A percentile compares a stretch with the other conserved stretches of the same genome.
phyloP scores from a whole-genome alignment of 2,888 invertebrate genomes.

The Deilephila porcellus region DNA sequence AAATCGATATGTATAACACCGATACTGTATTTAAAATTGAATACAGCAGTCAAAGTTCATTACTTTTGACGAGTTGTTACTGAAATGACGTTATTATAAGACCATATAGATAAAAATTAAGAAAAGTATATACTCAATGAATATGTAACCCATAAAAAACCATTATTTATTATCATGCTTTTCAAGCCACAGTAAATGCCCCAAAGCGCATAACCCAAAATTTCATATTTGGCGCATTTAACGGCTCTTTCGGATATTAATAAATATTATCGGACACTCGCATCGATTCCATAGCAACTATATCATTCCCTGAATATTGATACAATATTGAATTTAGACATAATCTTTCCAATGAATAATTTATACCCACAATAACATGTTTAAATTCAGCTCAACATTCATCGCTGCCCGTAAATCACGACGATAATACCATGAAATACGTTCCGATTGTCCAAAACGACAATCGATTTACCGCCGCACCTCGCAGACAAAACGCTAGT shows the following conservation, averaged over 20 bases:
- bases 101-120: no score
- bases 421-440: constrained; percentile 15
- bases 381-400: background rate
- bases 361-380: background rate
- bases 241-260: no score
- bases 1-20: background rate
- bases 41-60: no score
- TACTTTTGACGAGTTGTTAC: no score
- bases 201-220: no score
- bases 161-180: no score
- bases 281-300: background rate
- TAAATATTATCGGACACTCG: background rate
- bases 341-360: constrained; percentile 2
- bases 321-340: background rate
- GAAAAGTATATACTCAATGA: no score
- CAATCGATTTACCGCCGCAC: constrained; percentile 18
- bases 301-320: background rate
- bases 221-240: no score
- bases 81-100: no score
- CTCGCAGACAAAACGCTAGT: constrained; percentile 39
- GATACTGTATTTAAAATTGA: no score
- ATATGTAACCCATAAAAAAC: no score
- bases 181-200: no score
- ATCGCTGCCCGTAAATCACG: constrained; percentile 1
- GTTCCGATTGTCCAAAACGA: constrained; percentile 16